Conservation (phyloP, 2,797 vertebrate genomes). For the Tolypeutes matacus region DNA sequence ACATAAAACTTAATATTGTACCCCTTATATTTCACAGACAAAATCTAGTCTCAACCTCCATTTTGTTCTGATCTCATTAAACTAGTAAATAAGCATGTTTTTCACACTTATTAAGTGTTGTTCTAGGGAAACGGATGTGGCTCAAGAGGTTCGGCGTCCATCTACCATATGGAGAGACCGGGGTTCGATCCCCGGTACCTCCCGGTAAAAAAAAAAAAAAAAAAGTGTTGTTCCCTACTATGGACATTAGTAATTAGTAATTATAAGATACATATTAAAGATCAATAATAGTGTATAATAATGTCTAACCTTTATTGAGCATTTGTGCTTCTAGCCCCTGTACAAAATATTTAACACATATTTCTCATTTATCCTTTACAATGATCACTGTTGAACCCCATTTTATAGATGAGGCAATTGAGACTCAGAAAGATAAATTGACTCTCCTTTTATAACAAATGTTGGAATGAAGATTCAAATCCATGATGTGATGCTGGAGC, state of each 20-base stretch:
- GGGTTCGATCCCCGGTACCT: too few species aligned
- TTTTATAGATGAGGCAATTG: background rate
- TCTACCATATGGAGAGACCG: too few species aligned
- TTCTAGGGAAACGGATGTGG: too few species aligned
- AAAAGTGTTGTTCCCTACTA: background rate
- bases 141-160: too few species aligned
- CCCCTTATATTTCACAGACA: background rate
- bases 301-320: background rate
- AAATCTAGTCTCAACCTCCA: background rate
- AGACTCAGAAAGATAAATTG: background rate
- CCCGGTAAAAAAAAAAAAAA: too few species aligned
- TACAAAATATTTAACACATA: background rate
- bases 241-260: background rate
- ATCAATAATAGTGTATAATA: background rate
- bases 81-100: background rate
- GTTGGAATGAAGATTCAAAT: background rate
- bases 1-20: conserved; percentile 1
- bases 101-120: background rate
- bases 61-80: conserved; percentile 15
- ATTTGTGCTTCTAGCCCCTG: background rate
- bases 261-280: background rate
- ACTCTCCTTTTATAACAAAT: background rate
- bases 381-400: background rate
- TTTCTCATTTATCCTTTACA: conserved; percentile 6
- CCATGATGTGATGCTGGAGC: background rate